These are phyloP conservation scores for Neelides sp. DNA, from an alignment of 1,140 invertebrate genomes.

Conservation along the genomic window DNA sequence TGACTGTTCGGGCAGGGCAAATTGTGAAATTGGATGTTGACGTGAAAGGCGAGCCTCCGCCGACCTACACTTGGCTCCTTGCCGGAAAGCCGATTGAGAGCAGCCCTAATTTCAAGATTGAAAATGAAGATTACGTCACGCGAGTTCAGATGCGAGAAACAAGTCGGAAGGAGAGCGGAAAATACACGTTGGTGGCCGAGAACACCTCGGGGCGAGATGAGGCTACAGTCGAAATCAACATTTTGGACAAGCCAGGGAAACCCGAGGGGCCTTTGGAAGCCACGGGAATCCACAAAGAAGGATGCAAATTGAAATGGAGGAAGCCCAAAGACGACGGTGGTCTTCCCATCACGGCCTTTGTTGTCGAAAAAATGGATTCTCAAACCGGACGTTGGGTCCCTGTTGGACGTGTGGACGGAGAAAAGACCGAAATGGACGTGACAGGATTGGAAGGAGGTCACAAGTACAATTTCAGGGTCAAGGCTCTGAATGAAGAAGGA, in stretches of 20 bases:
- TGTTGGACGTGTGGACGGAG: constrained; percentile 69
- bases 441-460: constrained; percentile 80
- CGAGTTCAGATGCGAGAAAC: constrained; percentile 69
- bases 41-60: constrained; percentile 87
- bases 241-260: constrained; percentile 84
- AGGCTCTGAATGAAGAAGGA: constrained; percentile 88
- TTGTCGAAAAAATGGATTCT: constrained; percentile 85
- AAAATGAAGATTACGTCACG: constrained; percentile 88
- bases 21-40: constrained; percentile 84
- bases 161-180: constrained; percentile 67
- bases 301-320: constrained; percentile 88
- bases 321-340: constrained; percentile 81
- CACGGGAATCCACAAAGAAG: constrained; percentile 82
- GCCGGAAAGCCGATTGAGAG: constrained; percentile 52
- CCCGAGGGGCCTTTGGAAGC: constrained; percentile 90
- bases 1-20: constrained; percentile 80
- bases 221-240: constrained; percentile 83
- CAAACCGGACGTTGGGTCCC: constrained; percentile 76
- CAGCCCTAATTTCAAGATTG: constrained; percentile 54
- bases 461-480: constrained; percentile 89
- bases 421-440: constrained; percentile 70
- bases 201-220: constrained; percentile 88
- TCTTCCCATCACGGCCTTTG: constrained; percentile 72
- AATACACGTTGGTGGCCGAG: constrained; percentile 79
- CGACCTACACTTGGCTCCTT: constrained; percentile 78